phyloP scores from a whole-genome alignment of 2,888 invertebrate genomes.

The Cataglyphis rosenhaueri region DNA sequence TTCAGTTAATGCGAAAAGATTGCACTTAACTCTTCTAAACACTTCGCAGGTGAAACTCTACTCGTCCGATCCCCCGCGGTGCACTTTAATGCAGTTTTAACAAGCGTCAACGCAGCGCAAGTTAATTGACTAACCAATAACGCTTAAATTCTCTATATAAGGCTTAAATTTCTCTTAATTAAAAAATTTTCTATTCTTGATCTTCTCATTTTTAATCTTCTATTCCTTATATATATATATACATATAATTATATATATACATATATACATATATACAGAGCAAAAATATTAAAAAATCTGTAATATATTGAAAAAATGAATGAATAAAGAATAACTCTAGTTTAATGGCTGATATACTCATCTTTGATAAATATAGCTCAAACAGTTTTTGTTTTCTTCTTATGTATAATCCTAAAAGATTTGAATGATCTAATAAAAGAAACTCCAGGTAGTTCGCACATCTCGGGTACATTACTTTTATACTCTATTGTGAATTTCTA shows the following conservation, averaged over 20 bases:
- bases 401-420: background rate
- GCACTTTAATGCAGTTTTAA: constrained; percentile 53
- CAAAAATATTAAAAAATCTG: background rate
- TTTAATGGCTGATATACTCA: background rate
- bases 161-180: background rate
- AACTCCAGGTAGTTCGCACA: background rate
- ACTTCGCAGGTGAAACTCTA: constrained; percentile 41
- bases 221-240: background rate
- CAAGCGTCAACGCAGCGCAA: background rate
- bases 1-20: background rate
- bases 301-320: too few relatives aligned
- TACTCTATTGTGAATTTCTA: background rate
- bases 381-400: background rate
- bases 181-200: background rate
- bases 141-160: background rate
- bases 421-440: background rate
- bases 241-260: too few relatives aligned
- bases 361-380: background rate
- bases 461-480: background rate
- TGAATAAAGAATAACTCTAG: too few relatives aligned
- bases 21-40: constrained; percentile 35
- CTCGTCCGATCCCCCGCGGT: constrained; percentile 44
- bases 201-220: background rate
- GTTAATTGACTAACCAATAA: background rate
- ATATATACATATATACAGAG: too few relatives aligned